Conservation (phyloP, 2,888 invertebrate genomes). For the Uloborus plumipes region DNA sequence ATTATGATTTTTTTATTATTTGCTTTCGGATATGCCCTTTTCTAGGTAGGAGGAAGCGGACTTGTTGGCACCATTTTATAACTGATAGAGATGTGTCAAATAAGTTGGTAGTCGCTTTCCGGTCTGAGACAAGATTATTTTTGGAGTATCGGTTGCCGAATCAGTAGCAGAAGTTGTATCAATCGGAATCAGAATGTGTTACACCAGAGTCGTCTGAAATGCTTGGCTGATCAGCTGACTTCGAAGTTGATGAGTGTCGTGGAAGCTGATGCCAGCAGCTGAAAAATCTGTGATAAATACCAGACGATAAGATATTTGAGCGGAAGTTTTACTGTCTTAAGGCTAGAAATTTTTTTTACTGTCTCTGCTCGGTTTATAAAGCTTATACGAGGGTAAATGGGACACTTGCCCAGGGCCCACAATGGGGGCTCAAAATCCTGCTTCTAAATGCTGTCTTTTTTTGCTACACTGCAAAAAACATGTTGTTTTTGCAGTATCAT, state of each 20-base stretch:
- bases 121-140: conserved; percentile 6
- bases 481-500: no score
- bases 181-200: not conserved
- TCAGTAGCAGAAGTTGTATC: conserved; percentile 12
- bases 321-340: no score
- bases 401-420: no score
- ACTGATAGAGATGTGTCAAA: conserved; percentile 25
- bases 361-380: no score
- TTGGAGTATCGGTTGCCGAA: conserved; percentile 39
- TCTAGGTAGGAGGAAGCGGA: conserved; percentile 9
- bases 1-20: conserved; percentile 7
- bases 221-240: not conserved
- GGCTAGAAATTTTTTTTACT: no score
- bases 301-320: no score
- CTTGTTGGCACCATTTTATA: conserved; percentile 8
- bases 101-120: conserved; percentile 36
- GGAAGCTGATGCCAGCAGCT: not conserved
- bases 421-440: no score
- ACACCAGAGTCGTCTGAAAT: not conserved
- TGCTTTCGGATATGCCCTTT: conserved; percentile 10
- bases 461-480: no score
- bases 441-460: no score
- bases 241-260: no score
- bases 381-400: no score
- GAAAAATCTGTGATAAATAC: no score